phyloP scores from a whole-genome alignment of 2,888 invertebrate genomes.

The Alentia gelatinosa region DNA sequence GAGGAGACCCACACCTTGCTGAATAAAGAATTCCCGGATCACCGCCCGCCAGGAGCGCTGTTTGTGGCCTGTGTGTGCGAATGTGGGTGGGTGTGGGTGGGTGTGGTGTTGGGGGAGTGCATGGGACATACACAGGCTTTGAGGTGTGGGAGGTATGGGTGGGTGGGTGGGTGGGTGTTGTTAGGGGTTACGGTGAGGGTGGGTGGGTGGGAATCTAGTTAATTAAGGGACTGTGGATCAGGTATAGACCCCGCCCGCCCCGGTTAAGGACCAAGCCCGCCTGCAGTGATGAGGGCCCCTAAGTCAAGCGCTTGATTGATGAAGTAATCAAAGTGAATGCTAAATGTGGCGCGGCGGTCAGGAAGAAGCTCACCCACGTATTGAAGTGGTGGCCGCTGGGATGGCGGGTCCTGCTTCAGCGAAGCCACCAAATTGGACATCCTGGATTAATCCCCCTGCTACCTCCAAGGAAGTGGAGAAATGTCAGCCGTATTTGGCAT shows the following conservation, averaged over 20 bases:
- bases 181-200: neutral
- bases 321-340: constrained; percentile 50
- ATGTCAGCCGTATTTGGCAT: neutral
- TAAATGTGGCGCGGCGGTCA: constrained; percentile 7
- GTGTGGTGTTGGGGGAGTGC: neutral
- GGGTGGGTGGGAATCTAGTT: constrained; percentile 9
- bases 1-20: neutral
- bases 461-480: neutral
- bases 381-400: constrained; percentile 7
- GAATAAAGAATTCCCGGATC: constrained; percentile 29
- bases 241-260: constrained; percentile 21
- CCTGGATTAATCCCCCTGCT: constrained; percentile 21
- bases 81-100: neutral
- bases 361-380: neutral
- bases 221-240: constrained; percentile 40
- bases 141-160: neutral
- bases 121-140: neutral
- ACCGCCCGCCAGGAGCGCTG: neutral
- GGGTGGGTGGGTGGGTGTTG: neutral
- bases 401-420: neutral
- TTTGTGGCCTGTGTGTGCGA: neutral
- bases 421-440: constrained; percentile 9
- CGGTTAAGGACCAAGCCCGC: constrained; percentile 18
- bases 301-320: constrained; percentile 50
- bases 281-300: neutral